Evolutionary conservation across 2,113 vertebrate species (phyloP), one percentile per base, ranked within the genome.

Genomic region (Prunella fulvescens): DNA sequence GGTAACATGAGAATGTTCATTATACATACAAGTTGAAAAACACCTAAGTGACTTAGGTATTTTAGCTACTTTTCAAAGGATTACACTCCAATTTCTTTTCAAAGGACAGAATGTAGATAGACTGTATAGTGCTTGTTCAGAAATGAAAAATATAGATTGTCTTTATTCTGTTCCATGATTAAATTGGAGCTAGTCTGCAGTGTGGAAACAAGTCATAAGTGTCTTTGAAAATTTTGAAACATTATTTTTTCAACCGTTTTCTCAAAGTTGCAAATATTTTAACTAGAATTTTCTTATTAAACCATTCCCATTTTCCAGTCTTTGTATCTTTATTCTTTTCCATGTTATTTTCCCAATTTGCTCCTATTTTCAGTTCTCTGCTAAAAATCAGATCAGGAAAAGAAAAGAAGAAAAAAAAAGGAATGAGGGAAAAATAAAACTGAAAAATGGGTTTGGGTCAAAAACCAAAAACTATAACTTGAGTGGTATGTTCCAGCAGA

Each of bases 1-100:
- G 47, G 37, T 91, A 95, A 78, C 39, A 42, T 42, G 18, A 94
- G 53, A 96, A 93, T 77, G 92, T 95, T 83, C 54, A 28, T 74
- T 81, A 74, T 77, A 62, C 39, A 17, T 47, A 37, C 14, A 56
- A 10, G 48, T 94, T 74, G 13, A 90, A 95, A 94, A 90, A 26
- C 65, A 88, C 90, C 82, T 92, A 83, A 93, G 92, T 96, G 82
- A 88, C 82, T 90, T 96, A 50, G 82, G 88, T 96, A 64, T 83
- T 95, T 83, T 58, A 83, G 67, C 62, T 88, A 39, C 67, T 95
- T 92, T 81, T 92, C 61, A 73, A 90, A 86, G 57, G 57, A 77
- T 69, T 72, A 72, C 33, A 47, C 81, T 90, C 84, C 81, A 50
- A 23, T 0, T 67, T 78, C 56, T 82, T 94, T 94, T 64, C 39